Conservation (phyloP, 2,888 invertebrate genomes). For the Anodontia alba region DNA sequence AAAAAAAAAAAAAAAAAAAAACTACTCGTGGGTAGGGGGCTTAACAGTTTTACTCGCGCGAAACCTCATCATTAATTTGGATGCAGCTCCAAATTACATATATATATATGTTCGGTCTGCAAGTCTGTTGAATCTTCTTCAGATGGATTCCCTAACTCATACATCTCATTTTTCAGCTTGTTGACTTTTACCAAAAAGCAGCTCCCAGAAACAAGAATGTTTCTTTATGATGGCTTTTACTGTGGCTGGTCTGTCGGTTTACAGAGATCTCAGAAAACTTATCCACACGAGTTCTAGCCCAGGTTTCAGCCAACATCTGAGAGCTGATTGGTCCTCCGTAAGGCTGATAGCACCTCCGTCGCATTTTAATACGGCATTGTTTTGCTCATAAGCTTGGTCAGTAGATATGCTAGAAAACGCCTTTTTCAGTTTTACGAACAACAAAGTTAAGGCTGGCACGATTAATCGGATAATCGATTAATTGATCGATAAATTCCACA, state of each 20-base stretch:
- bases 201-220: not conserved
- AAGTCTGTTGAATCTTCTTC: not conserved
- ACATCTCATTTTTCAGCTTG: not conserved
- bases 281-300: not conserved
- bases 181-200: not conserved
- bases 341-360: not conserved
- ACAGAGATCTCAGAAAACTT: not conserved
- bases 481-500: too few species aligned
- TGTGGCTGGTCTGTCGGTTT: not conserved
- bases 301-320: not conserved
- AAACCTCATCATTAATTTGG: too few species aligned
- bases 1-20: too few species aligned
- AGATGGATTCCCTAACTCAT: not conserved
- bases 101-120: too few species aligned
- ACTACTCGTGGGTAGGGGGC: too few species aligned
- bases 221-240: not conserved
- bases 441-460: too few species aligned
- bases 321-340: not conserved
- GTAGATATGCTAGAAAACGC: not conserved
- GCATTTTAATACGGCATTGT: not conserved
- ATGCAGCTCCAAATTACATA: too few species aligned
- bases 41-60: too few species aligned
- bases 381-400: constrained; percentile 1
- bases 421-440: not conserved
- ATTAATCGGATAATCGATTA: too few species aligned